Conservation (phyloP, 2,797 vertebrate species). For the Gadopsis marmoratus region DNA sequence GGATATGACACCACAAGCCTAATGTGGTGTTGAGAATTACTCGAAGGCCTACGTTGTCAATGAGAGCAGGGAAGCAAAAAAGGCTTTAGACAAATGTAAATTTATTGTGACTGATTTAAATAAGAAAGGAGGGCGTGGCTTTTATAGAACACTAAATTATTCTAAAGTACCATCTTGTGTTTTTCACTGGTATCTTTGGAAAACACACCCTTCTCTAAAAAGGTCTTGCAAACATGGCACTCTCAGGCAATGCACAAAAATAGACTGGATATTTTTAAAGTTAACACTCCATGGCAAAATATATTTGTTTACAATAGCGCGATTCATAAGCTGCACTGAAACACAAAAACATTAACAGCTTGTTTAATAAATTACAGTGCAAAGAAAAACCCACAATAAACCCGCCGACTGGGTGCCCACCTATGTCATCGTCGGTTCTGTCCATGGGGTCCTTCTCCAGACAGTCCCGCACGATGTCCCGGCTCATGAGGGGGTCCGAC, state of each 20-base stretch:
- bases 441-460: slow-evolving; percentile 99
- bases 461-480: slow-evolving; percentile 98
- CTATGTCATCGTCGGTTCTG: slow-evolving; percentile 98
- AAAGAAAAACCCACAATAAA: neutral
- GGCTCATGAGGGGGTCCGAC: slow-evolving; percentile 97
- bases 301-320: neutral
- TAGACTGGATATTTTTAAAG: neutral
- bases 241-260: slow-evolving; percentile 1
- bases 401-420: slow-evolving; percentile 79
- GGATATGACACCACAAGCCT: slow-evolving; percentile 38
- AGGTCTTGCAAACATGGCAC: neutral
- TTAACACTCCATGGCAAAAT: neutral
- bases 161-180: slow-evolving; percentile 15
- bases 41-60: slow-evolving; percentile 47
- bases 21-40: slow-evolving; percentile 60
- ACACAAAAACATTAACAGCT: neutral
- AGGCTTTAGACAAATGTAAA: slow-evolving; percentile 44
- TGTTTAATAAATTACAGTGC: neutral
- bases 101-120: slow-evolving; percentile 49
- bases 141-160: slow-evolving; percentile 12
- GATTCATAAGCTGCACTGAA: neutral
- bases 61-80: slow-evolving; percentile 21
- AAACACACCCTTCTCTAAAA: neutral
- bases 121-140: slow-evolving; percentile 33
- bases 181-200: slow-evolving; percentile 14